phyloP scores from a whole-genome alignment of 2,888 invertebrate species.

The Danaus chrysippus region DNA sequence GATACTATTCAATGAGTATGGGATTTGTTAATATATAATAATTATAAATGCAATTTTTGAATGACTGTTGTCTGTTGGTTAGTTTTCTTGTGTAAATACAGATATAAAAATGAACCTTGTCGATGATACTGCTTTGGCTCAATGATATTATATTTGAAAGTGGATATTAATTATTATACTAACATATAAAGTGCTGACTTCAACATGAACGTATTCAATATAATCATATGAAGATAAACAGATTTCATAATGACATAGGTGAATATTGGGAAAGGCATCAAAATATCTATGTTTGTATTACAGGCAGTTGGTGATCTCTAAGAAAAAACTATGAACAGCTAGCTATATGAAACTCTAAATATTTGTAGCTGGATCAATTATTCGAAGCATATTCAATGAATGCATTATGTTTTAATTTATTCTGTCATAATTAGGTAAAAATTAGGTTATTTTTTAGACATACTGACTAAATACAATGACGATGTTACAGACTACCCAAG shows the following conservation, averaged over 20 bases:
- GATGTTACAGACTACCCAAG: constrained; percentile 16
- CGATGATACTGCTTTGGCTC: no score
- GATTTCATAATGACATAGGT: background rate
- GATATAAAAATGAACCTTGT: no score
- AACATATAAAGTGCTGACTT: no score
- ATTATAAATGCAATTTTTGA: no score
- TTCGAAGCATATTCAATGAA: constrained; percentile 28
- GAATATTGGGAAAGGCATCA: constrained; percentile 29
- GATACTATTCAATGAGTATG: no score
- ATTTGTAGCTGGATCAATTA: constrained; percentile 55
- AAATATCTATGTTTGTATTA: constrained; percentile 61
- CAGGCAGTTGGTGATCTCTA: constrained; percentile 77
- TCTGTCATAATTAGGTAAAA: constrained; percentile 16
- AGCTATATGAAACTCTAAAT: constrained; percentile 57
- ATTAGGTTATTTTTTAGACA: constrained; percentile 14
- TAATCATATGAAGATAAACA: no score
- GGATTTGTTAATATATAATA: no score
- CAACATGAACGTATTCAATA: no score
- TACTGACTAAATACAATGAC: constrained; percentile 21
- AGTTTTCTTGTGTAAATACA: no score
- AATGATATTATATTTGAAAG: no score
- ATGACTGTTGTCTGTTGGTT: no score
- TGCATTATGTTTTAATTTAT: constrained; percentile 21
- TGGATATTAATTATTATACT: no score
- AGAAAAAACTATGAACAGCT: constrained; percentile 60